phyloP scores from a whole-genome alignment of 2,888 invertebrate genomes.

The Margaritifera margaritifera region DNA sequence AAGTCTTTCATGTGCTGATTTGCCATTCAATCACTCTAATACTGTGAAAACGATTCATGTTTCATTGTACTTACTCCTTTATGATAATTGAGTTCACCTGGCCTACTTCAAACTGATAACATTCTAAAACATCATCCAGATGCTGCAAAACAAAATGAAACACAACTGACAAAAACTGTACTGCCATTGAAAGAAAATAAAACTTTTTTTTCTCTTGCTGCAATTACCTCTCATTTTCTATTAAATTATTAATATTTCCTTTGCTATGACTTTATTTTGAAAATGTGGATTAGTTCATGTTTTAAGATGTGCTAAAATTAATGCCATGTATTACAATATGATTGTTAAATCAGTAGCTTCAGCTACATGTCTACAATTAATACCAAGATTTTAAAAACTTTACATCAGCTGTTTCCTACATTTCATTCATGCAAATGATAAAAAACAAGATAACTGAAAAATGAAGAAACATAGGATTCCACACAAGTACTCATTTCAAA shows the following conservation, averaged over 20 bases:
- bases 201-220: neutral
- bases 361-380: no score
- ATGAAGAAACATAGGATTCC: no score
- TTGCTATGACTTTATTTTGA: neutral
- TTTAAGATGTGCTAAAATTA: no score
- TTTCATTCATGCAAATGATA: no score
- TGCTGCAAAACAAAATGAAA: constrained; percentile 52
- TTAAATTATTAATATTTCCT: neutral
- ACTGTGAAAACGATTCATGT: neutral
- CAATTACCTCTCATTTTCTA: neutral
- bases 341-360: no score
- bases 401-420: no score
- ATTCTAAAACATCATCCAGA: constrained; percentile 60
- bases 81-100: constrained; percentile 55
- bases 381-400: no score
- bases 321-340: no score
- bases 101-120: constrained; percentile 49
- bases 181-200: neutral
- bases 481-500: no score
- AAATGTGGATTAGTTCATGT: neutral
- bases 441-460: no score
- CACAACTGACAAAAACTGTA: neutral
- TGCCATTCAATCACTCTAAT: no score
- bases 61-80: constrained; percentile 46
- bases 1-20: no score